Base-by-base conservation (phyloP, 2,797 vertebrate genomes). In the Myotis vivesi region DNA sequence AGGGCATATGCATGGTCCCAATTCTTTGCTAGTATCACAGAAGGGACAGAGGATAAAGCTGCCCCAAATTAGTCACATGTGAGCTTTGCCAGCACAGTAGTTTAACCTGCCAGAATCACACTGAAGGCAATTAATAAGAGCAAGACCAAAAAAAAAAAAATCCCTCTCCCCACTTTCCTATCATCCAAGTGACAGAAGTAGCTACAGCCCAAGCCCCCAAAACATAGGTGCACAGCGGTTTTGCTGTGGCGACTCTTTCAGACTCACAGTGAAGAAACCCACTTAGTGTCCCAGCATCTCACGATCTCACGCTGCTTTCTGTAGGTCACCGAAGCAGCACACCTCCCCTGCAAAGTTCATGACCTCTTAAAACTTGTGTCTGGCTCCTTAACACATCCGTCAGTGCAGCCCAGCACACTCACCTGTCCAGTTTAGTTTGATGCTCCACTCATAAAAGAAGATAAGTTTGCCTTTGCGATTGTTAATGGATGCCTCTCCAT, bases 391-490 rank as follows among this genome's bases (percentile, higher is more conserved):
- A 46, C 30, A 80, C n/a, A 30, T 33, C 77, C 44, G 38, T 1
- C 15, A 22, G 76, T 36, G 4, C 9, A 33, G 81, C 53, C 13
- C 8, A 46, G 38, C 77, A 19, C 11, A 97, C 99, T 98, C 87
- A 99, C 99, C 99, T 23, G 98, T 99, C 99, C 99, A 99, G 0
- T 98, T 98, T 13, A 99, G 98, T 96, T 99, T 99, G 96, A 99
- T 97, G 94, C 96, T 98, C 99, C 99, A 99, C 94, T 99, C 99
- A 3, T 99, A 99, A 95, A 99, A 99, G 97, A 99, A 99, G 88
- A 99, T 99, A 44, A 99, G 99, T 95, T 99, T 99, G 90, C 99
- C 99, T 98, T 99, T 99, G 95, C 99, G 99, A 95, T 99, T 99
- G 98, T 99, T 99, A 96, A 99, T 99, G 1, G 99, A 99, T 2